Percentiles rank a stretch among this genome's conserved stretches.
phyloP scores from a whole-genome alignment of 2,888 invertebrate genomes.

The Protodeltote pygarga region DNA sequence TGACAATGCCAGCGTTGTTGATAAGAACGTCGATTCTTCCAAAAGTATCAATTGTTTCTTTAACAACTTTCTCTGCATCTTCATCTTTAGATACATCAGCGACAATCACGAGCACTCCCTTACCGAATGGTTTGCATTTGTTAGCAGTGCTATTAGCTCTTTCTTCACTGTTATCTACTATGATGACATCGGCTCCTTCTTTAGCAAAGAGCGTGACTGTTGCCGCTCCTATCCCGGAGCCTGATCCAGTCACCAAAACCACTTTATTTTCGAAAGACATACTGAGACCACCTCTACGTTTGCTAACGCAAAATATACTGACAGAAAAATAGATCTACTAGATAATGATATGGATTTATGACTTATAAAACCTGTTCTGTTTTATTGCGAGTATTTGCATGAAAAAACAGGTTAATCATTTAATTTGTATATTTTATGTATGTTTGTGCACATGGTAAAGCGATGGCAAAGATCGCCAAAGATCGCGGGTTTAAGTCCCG shows the following conservation, averaged over 20 bases:
- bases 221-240: slow-evolving; percentile 90
- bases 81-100: slow-evolving; percentile 59
- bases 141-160: slow-evolving; percentile 69
- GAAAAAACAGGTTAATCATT: no score
- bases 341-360: no score
- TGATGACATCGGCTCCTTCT: slow-evolving; percentile 87
- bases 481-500: no score
- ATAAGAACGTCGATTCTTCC: slow-evolving; percentile 58
- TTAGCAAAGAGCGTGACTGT: slow-evolving; percentile 88
- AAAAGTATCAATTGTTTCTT: slow-evolving; percentile 52
- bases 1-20: slow-evolving; percentile 59
- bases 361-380: no score
- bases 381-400: no score
- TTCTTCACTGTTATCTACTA: slow-evolving; percentile 88
- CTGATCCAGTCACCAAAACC: slow-evolving; percentile 79
- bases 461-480: no score
- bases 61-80: slow-evolving; percentile 47
- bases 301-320: not conserved
- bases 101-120: slow-evolving; percentile 48
- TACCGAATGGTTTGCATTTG: slow-evolving; percentile 34
- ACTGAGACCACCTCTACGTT: not conserved
- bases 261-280: slow-evolving; percentile 65
- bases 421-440: no score
- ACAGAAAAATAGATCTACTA: not conserved
- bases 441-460: no score